Evolutionary conservation across 2,888 invertebrate genomes (phyloP).

Genomic region (Archips crataeganus): DNA sequence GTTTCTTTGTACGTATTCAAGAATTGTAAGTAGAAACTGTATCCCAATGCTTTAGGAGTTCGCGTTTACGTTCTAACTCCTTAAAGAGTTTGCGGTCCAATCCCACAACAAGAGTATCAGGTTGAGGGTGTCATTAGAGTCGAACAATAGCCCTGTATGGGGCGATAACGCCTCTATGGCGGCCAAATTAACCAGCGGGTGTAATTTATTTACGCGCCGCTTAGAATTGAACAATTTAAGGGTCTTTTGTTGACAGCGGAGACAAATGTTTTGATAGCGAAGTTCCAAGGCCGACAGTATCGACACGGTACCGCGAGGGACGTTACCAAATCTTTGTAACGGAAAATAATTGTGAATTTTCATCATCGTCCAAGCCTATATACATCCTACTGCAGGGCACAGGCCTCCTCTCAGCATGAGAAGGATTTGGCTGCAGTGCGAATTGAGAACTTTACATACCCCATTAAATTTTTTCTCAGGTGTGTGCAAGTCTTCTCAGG

Average conservation of each 20-base stretch:
- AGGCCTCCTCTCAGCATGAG: no score
- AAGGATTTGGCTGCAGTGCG: no score
- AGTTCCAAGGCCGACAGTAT: background rate
- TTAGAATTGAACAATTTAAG: conserved; percentile 15
- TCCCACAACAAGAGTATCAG: background rate
- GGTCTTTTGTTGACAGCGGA: conserved; percentile 4
- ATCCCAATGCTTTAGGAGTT: background rate
- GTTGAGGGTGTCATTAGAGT: conserved; percentile 9
- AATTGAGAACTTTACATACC: no score
- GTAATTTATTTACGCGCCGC: conserved; percentile 15
- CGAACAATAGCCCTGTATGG: conserved; percentile 4
- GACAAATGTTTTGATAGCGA: conserved; percentile 6
- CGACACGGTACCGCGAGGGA: no score
- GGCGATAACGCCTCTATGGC: conserved; percentile 11
- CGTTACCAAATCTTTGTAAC: no score
- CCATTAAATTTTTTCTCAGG: no score
- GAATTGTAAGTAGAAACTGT: background rate
- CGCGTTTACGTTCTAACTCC: background rate
- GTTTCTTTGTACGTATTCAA: no score
- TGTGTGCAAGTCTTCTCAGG: no score
- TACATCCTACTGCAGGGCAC: no score
- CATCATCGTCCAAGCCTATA: no score
- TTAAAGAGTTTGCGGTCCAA: no score
- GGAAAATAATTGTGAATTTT: no score
- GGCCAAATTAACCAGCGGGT: conserved; percentile 10